Base-by-base conservation (phyloP, 1,140 invertebrate genomes). In the Ceratina japonica region DNA sequence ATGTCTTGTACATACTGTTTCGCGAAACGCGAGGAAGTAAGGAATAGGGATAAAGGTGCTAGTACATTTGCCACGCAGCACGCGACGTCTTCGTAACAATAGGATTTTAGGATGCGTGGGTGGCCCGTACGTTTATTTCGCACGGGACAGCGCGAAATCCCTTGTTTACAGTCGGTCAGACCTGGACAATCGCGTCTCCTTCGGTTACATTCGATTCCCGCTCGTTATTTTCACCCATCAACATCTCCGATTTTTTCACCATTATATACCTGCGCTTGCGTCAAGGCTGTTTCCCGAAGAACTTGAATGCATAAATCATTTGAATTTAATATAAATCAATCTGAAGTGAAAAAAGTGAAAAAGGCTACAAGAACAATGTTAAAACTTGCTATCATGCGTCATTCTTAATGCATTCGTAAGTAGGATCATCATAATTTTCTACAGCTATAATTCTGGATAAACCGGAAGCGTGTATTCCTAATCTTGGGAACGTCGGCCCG, bases 81-180 rank as follows among this genome's bases (percentile, higher is more conserved):
- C 85, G 84, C 77, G 77, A 85, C 84, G 80, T 74, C 77, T 86
- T 76, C 44, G 24, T 75, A 75, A 86, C 85, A 86, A 86, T 86
- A 82, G 85, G 65, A 86, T 74, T 61, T 82, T 83, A 72, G 66
- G 73, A 73, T n/a, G 85, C 84, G 85, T 86, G 81, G 84, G 85
- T 72, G 81, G 66, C 62, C 51, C 31, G 62, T 59, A 65, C 73
- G 85, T 83, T 85, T 83, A 86, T 85, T 85, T 86, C 85, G 74
- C 84, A 52, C 22, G 54, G 68, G 74, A 86, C 84, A 83, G 81
- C 84, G 81, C 81, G 81, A 86, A 86, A 85, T 86, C 85, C 75
- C 84, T 78, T 86, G 84, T 86, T 86, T 86, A 86, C 85, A 86
- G 80, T 61, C 75, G 62, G 51, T 62, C 75, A 77, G 49, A 65